A percentile compares a stretch with the other conserved stretches of the same genome.
Conservation (phyloP, 2,888 invertebrate species). For the Acanthoscelides obtectus region DNA sequence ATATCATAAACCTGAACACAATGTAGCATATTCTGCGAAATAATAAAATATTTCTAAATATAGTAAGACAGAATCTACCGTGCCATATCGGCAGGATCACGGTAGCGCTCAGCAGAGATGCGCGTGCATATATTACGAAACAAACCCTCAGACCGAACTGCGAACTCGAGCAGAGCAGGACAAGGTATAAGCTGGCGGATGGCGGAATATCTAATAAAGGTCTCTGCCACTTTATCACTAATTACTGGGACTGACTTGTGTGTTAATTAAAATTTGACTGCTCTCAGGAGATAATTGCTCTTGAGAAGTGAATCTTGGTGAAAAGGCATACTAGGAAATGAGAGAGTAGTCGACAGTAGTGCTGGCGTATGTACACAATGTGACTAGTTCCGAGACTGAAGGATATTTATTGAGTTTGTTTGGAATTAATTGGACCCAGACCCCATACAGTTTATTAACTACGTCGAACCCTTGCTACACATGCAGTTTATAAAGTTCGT, state of each 20-base stretch:
- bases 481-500: no score
- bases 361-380: no score
- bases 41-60: neutral
- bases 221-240: neutral
- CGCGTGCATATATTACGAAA: neutral
- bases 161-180: neutral
- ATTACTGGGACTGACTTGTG: neutral
- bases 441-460: no score
- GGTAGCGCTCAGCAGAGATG: neutral
- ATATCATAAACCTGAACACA: no score
- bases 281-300: neutral
- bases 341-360: no score
- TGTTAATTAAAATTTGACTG: neutral
- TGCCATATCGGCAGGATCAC: neutral
- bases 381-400: no score
- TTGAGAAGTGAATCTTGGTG: neutral
- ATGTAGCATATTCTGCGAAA: no score
- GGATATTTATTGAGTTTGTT: no score
- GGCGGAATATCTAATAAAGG: neutral
- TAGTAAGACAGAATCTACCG: neutral
- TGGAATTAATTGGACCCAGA: no score
- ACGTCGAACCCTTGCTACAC: no score
- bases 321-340: neutral
- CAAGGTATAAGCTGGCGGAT: neutral
- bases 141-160: neutral